Evolutionary conservation across 2,888 invertebrate genomes (phyloP), one percentile per base, ranked within the genome.

Genomic region (Yponomeuta malinellus): DNA sequence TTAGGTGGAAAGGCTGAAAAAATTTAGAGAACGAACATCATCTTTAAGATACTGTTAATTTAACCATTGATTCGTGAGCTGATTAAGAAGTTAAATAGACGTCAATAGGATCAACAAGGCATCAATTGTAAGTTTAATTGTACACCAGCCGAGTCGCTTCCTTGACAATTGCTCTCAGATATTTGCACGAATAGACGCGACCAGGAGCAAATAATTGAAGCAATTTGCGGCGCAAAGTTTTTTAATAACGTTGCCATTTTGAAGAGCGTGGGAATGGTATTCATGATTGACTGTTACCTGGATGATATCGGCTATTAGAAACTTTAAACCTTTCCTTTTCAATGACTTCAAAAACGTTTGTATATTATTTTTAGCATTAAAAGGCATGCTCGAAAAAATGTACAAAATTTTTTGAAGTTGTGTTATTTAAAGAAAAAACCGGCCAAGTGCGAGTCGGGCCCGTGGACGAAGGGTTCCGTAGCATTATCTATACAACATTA

Each of bases 41-140:
- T 23, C 23, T 23, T 23, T 23, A 33, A 33, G 33, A 33, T 33
- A 52, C 4, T 6, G 12, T 52, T 12, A 15, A 3, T 15, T 52
- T 12, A 15, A 59, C 15, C 8, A 59, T 59, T 59, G 43, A 15
- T 33, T 33, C 15, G 67, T 67, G n/a, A 4, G 31, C 43, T 67
- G n/a, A 67, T 67, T 67, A n/a, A 43, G 43, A 67, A 9, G 65
- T 31, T 29, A 37, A 68, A 48, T 52, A 2, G 52, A 52, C 48
- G 68, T 68, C 68, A 68, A 68, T 68, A 29, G 33, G 68, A 29
- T 68, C 68, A 68, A 68, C 48, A 52, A 68, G 68, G 29, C 29
- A 67, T 69, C 52, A 63, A 69, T 69, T 63, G 69, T 15, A n/a
- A 31, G 69, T 29, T 69, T 15, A 52, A 59, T 68, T 68, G 31